Evolutionary conservation across 30 jellyfish, hydroid and myxozoan genomes (phyloP).

Genomic region (Turritopsis rubra): DNA sequence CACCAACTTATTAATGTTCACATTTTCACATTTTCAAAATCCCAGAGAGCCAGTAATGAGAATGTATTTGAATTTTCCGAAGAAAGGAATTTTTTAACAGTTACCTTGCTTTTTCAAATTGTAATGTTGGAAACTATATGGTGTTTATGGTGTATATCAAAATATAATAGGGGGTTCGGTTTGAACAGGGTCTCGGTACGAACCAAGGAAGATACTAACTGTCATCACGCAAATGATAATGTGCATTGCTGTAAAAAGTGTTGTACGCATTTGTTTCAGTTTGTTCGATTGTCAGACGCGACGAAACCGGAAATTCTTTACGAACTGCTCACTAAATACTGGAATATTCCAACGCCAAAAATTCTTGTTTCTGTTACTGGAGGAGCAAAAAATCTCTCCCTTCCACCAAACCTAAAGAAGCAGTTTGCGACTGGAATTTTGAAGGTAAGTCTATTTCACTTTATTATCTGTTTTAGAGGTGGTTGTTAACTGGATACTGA

Average conservation of each 20-base stretch:
- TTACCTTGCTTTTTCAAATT: too few species aligned
- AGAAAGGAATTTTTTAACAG: background rate
- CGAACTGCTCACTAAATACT: background rate
- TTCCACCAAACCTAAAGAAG: background rate
- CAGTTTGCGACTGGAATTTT: constrained; percentile 2
- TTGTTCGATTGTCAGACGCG: background rate
- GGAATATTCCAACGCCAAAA: background rate
- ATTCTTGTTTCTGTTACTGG: constrained; percentile 9
- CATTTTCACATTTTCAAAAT: background rate
- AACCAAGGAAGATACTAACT: too few species aligned
- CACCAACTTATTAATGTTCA: background rate
- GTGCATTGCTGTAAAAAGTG: too few species aligned
- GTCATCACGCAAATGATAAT: too few species aligned
- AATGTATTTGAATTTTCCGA: background rate
- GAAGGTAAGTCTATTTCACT: constrained; percentile 1
- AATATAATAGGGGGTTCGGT: too few species aligned
- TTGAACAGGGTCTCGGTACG: too few species aligned
- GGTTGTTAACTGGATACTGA: too few species aligned
- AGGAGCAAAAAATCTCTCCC: background rate
- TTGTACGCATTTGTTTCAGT: too few species aligned
- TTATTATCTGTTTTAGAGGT: too few species aligned
- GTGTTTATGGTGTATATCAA: too few species aligned
- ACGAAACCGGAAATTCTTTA: background rate
- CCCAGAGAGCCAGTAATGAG: background rate
- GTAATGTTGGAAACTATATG: too few species aligned